Evolutionary conservation across 2,888 invertebrate genomes (phyloP).

Genomic region (Synergus itoensis): DNA sequence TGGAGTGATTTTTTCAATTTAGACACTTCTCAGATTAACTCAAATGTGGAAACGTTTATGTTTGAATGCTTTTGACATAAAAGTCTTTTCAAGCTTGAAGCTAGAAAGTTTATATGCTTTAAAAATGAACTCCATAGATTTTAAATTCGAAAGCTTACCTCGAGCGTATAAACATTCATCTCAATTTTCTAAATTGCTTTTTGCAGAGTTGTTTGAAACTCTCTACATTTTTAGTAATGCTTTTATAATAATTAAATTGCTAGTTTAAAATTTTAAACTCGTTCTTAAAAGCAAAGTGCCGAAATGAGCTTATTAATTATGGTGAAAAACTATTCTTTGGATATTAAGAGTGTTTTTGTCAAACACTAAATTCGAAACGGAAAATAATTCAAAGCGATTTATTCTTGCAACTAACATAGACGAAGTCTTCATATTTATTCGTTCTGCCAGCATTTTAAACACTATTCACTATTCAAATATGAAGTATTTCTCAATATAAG

Average conservation of each 20-base stretch:
- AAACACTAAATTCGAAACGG: background rate
- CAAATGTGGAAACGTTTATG: background rate
- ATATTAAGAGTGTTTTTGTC: background rate
- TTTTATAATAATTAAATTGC: background rate
- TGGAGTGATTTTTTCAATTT: background rate
- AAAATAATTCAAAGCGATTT: background rate
- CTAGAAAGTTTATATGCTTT: background rate
- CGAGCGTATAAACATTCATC: background rate
- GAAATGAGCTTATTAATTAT: background rate
- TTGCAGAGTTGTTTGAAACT: background rate
- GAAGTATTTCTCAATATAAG: constrained; percentile 27
- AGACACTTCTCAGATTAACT: background rate
- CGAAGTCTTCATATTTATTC: constrained; percentile 2
- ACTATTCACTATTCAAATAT: constrained; percentile 16
- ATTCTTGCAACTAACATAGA: too few species aligned
- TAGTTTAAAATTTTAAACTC: background rate
- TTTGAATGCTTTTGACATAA: background rate
- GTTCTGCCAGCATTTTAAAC: constrained; percentile 15
- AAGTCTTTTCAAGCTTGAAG: background rate
- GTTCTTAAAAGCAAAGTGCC: background rate
- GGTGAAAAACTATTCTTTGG: background rate
- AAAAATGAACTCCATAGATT: constrained; percentile 4
- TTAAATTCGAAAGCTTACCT: background rate
- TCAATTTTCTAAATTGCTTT: background rate
- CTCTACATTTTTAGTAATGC: background rate